Conservation (phyloP, 2,113 vertebrate species). For the Laterallus jamaicensis region DNA sequence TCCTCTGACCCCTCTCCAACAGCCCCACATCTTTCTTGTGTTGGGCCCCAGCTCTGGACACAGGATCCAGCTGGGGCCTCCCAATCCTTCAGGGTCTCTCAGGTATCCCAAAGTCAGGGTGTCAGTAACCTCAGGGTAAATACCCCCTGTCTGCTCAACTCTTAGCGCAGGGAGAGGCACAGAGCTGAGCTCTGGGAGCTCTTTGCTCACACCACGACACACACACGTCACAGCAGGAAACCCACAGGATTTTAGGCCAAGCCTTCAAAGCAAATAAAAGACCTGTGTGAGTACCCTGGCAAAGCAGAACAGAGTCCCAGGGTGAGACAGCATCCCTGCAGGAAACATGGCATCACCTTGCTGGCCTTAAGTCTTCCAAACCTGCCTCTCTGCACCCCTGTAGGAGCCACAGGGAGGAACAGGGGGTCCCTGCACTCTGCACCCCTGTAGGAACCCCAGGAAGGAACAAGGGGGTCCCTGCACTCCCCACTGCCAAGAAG, state of each 20-base stretch:
- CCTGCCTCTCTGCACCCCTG: not conserved
- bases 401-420: not conserved
- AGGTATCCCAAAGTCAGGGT: rapidly evolving
- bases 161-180: not conserved
- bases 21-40: no score
- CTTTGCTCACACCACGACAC: rapidly evolving
- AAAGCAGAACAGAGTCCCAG: not conserved
- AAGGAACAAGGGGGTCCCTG: no score
- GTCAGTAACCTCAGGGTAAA: not conserved
- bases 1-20: no score
- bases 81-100: not conserved
- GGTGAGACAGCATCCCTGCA: not conserved
- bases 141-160: not conserved
- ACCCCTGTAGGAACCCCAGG: not conserved
- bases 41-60: no score
- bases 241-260: not conserved
- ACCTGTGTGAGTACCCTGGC: not conserved
- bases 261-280: constrained; percentile 1
- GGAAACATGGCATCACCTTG: not conserved
- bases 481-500: not conserved
- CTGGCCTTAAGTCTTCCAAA: not conserved
- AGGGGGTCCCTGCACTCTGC: not conserved
- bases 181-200: not conserved
- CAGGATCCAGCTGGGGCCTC: no score
- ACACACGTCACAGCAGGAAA: not conserved